Evolutionary conservation across 1,140 invertebrate genomes (phyloP), one percentile per base, ranked within the genome.

Genomic region (Linepithema humile): DNA sequence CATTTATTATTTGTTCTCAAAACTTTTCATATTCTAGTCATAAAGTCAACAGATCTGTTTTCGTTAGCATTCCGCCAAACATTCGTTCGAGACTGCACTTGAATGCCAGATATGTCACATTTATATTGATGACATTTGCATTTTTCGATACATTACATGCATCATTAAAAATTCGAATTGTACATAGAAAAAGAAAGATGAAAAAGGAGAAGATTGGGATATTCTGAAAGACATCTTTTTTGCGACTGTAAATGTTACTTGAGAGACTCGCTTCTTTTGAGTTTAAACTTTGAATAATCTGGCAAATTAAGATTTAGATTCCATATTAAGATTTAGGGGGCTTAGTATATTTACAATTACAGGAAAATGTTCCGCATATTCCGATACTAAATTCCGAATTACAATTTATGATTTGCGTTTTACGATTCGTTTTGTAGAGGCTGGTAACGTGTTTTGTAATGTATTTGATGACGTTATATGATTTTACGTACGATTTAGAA

Each of bases 331-430:
- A 26, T 69, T 87, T 70, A 86, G 53, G 17, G n/a, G 26, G 2
- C 10, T 20, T n/a, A n/a, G n/a, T n/a, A 9, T 38, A 75, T 70
- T 77, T 70, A 77, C 72, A 38, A 62, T 77, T 70, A 77, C 72
- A 38, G 53, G n/a, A 59, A 48, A 50, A 29, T 48, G 15, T 26
- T 73, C 7, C 17, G 7, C n/a, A 73, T 59, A 55, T 38, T 0
- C 26, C 87, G 67, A 12, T 64, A 83, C 67, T 86, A 86, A 77
- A 87, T 86, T 57, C 32, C 43, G 23, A 20, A 29, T 83, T 85
- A 82, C 15, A 50, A 12, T 53, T 64, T 70, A 77, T 6, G 40
- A 55, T 64, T 60, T 50, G 29, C 23, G 60, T 65, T 87, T 87
- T 87, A 87, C 72, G 85, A 77, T 83, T 10, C 32, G 23, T 60